Base-by-base conservation (phyloP, 2,797 vertebrate species). In the Poecile montanus region DNA sequence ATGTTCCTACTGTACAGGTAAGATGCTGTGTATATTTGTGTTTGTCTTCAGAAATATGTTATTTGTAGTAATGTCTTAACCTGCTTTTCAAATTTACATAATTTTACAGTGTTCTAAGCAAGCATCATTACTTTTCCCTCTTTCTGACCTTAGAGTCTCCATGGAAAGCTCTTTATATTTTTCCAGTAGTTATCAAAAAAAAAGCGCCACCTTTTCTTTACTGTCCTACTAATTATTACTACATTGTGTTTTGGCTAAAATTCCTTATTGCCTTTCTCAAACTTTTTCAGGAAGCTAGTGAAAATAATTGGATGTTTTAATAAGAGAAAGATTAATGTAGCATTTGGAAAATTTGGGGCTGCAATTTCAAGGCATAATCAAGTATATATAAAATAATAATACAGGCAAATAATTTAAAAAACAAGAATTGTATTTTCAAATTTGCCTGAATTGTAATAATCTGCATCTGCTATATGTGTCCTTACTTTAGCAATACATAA, bases 1-100 rank as follows among this genome's bases (percentile, higher is more conserved):
- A 99, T 89, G 99, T 99, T 88, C 99, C 99, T 86, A 91, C 98
- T 96, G 98, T 99, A 94, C 99, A 99, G 98, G 99, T 99, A 95
- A 95, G 82, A n/a, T 66, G 8, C 48, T 75, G 22, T 56, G 9
- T 60, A 6, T 47, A 25, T 50, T 61, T 2, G 2, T 16, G 11
- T 51, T 67, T 85, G 16, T 65, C 73, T 85, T 57, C 44, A 84
- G 62, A 53, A 78, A 38, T 0, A 38, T 0, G 1, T n/a, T 70
- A 11, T 54, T 85, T 87, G n/a, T 17, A 70, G 10, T 68, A 23
- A 29, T 40, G 0, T 62, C 21, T 76, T 65, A 62, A n/a, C 16
- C 15, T 74, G 10, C 32, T 72, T 91, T 22, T 29, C 18, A 61
- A 91, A 71, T 11, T 10, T 51, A 1, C 2, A 1, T 38, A 27